Percentiles rank a stretch among this genome's conserved stretches.
Evolutionary conservation across 2,797 vertebrate species (phyloP).

Genomic region (Corythornis leucogaster): DNA sequence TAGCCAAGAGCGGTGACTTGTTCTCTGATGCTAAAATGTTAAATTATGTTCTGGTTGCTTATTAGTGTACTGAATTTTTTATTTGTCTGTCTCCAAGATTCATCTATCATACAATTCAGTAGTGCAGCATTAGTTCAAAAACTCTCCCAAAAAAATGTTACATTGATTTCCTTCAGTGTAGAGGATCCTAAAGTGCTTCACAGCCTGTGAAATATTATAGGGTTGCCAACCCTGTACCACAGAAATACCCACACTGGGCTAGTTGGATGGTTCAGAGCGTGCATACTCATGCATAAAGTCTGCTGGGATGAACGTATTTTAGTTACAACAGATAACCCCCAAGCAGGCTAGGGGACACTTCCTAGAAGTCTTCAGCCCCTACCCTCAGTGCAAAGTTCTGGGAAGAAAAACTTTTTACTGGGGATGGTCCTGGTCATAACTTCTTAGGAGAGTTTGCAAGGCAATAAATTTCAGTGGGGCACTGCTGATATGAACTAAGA

Average conservation of each 20-base stretch:
- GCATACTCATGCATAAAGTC: neutral
- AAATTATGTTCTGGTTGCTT: neutral
- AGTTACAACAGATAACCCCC: neutral
- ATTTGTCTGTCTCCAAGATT: neutral
- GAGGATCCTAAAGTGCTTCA: neutral
- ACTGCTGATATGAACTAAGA: neutral
- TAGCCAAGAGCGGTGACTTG: neutral
- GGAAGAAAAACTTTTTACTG: neutral
- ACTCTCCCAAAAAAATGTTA: neutral
- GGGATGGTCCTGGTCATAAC: neutral
- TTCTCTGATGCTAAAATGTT: neutral
- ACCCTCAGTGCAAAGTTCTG: neutral
- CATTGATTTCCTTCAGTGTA: neutral
- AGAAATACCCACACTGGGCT: neutral
- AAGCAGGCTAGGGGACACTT: neutral
- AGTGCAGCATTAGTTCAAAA: neutral
- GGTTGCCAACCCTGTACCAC: neutral
- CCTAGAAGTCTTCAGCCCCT: neutral
- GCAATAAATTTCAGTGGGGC: neutral
- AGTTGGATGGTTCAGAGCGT: neutral
- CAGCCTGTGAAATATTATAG: neutral
- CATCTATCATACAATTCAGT: neutral
- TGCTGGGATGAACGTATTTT: neutral
- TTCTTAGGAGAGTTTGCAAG: neutral
- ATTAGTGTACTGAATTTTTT: neutral